Base-by-base conservation (phyloP, 2,797 vertebrate genomes). In the Sebastes nivosus region DNA sequence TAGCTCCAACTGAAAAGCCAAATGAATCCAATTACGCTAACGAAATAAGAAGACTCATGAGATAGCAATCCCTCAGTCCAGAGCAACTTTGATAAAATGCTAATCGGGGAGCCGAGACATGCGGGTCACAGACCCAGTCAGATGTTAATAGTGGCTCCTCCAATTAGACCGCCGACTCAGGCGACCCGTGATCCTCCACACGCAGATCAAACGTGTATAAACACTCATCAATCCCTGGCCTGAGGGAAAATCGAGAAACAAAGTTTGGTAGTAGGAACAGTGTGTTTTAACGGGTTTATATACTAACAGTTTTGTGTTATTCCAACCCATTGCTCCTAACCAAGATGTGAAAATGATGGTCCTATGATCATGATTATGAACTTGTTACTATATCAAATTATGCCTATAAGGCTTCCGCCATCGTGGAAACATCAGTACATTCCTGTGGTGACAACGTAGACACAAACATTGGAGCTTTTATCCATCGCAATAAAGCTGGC, bases 81-180 rank as follows among this genome's bases (percentile, higher is more conserved):
- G 29, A 8, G 7, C 22, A n/a, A 75, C 14, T 69, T 61, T 77
- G 22, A 78, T 81, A 29, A 82, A 81, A 85, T 75, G 68, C 66
- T 80, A 75, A 84, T 81, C 20, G 79, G 67, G 67, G 30, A 76
- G 71, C 12, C 1, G 7, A 77, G 25, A 72, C 34, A 14, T 60
- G 70, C 18, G 24, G 72, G 67, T 13, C n/a, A 5, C 20, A 59
- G 52, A 63, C 27, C 52, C 13, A 27, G 69, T 83, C 68, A 75
- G 50, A 80, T 79, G 60, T 80, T 72, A 73, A 79, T 80, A 75
- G 83, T 65, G 38, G 50, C 60, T 64, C 59, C 50, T 72, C 27
- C 71, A 67, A 67, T 85, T 77, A 82, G 58, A 63, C 30, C 24
- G 22, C 71, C 52, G 24, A 66, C 55, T 79, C 34, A 64, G 22